These are phyloP conservation scores for Numida meleagris DNA, from an alignment of 2,113 vertebrate genomes.

Conservation along the genomic window DNA sequence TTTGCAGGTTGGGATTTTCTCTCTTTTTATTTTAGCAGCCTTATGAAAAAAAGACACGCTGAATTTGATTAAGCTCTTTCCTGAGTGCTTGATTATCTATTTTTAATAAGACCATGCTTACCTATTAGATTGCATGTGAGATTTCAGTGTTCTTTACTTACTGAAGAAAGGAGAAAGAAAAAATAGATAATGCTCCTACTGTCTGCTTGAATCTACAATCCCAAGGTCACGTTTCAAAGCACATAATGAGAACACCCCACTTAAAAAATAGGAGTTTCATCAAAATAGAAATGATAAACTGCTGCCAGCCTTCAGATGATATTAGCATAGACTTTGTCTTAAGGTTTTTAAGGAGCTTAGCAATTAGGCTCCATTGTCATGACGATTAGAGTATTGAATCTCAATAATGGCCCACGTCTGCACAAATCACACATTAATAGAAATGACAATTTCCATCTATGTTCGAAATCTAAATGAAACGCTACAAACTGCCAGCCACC, in stretches of 20 bases:
- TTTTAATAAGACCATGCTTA: not conserved
- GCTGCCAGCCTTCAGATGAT: slow-evolving; percentile 3
- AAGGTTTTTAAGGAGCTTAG: slow-evolving; percentile 21
- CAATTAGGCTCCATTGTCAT: slow-evolving; percentile 66
- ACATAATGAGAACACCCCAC: slow-evolving; percentile 10
- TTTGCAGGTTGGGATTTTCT: not conserved
- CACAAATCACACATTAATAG: slow-evolving; percentile 30
- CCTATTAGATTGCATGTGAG: not conserved
- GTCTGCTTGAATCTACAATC: not conserved
- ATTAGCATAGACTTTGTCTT: slow-evolving; percentile 55
- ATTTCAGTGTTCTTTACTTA: not conserved
- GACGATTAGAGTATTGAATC: slow-evolving; percentile 51
- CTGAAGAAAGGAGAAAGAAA: not conserved
- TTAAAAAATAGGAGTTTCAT: not conserved
- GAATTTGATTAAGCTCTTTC: not conserved
- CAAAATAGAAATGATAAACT: slow-evolving; percentile 51
- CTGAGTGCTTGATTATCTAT: slow-evolving; percentile 1
- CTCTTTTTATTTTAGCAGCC: not conserved
- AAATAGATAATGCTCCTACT: not conserved
- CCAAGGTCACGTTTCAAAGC: slow-evolving; percentile 34
- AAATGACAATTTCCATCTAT: slow-evolving; percentile 29
- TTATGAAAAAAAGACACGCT: not conserved
- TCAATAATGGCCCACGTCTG: slow-evolving; percentile 33
- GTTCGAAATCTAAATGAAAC: slow-evolving; percentile 14
- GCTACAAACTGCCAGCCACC: not conserved